Base-by-base conservation (phyloP, 2,888 invertebrate species). In the Toxonevra muliebris region DNA sequence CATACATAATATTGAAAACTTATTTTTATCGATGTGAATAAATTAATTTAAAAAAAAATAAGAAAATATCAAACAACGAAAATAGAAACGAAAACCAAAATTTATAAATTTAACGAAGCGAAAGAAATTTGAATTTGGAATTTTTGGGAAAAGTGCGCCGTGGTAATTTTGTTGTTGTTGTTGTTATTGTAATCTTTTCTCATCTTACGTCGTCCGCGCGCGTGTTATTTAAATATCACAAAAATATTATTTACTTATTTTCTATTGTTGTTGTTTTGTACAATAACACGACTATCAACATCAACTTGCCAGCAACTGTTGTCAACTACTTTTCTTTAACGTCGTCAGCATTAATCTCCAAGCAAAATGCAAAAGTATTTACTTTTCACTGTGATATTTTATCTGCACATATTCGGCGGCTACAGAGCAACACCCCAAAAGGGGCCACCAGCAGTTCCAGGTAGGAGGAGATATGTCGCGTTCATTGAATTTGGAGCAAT, bases 321-420 rank as follows among this genome's bases (percentile, higher is more conserved):
- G 30, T 7, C 30, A 54, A 4, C 17, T n/a, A 61, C 30, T 43
- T 43, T 45, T n/a, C 8, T 45, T 15, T 13, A 48, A 58, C 62
- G 11, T 30, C 30, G 30, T 30, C 30, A 30, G 30, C 30, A 30
- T 30, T 4, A 30, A 30, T 30, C 30, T 30, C 30, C 7, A 7
- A 10, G 48, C 52, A 78, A 76, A 73, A 83, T 84, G 84, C 80
- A 81, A 74, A 83, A 80, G 69, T 81, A 79, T 78, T 72, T 81
- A 42, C 73, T 82, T 69, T 77, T 82, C 73, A 77, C 84, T 82
- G 82, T 84, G 82, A 83, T 85, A 82, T 70, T 81, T 41, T 77
- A 76, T 75, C 71, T 84, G 75, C 83, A 83, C 73, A 73, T 85
- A 75, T 73, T 81, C 53, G 79, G 81, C 80, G 78, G 80, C 65